Evolutionary conservation across 1,140 invertebrate genomes (phyloP), one percentile per base, ranked within the genome.

Genomic region (Ladona fulva): DNA sequence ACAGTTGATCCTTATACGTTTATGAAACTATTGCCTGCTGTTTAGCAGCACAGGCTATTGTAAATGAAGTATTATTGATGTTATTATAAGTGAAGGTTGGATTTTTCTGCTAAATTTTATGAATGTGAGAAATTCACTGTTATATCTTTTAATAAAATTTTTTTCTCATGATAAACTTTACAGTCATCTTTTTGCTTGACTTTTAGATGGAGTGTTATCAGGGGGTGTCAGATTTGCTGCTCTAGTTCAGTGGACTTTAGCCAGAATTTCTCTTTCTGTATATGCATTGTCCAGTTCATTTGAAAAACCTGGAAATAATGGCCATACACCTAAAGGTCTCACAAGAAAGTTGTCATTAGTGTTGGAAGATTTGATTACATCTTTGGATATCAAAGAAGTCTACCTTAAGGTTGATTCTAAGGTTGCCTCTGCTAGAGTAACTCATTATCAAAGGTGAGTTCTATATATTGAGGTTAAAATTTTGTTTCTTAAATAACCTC

Each of bases 231-330:
- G 89, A 81, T 82, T 93, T 74, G 90, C 92, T 0, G 87, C 91
- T 3, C 94, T 92, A 90, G 85, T 94, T 79, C 94, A 95, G 83
- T 93, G 91, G 89, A 94, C 94, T 0, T 87, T 95, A 42, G 90
- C 93, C 0, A 90, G 91, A 81, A 87, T 93, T 22, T 88, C 89
- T 8, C 78, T 92, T 0, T 88, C 90, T 82, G 82, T 93, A 19
- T 89, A 89, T 77, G 83, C 87, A 0, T 74, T 78, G 80, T 80
- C 76, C 29, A 78, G 75, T 24, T 80, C 80, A 78, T 52, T 78
- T 81, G 24, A 79, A 77, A 44, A 79, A 83, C 73, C 76, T 79
- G 24, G 24, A 78, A 24, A 24, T n/a, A 24, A 22, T 19, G 52
- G 52, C 1, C 16, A 66, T 19, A 6, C 52, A 19, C n/a, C 52